Conservation (phyloP, 2,888 invertebrate species). For the Teleiodes luculella region DNA sequence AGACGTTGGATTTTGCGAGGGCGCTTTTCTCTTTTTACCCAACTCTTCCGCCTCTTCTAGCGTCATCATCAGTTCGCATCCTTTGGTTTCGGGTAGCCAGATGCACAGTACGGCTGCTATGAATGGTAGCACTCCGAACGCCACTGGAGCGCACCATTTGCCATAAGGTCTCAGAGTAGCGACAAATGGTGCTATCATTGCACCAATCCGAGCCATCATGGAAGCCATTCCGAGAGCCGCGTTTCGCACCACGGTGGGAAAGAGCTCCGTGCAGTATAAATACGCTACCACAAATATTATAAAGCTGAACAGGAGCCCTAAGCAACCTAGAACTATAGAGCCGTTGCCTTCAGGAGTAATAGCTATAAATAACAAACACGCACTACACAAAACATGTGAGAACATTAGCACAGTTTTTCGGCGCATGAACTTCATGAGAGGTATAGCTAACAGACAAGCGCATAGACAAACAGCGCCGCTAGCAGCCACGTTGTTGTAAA, state of each 20-base stretch:
- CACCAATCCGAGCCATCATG: slow-evolving; percentile 90
- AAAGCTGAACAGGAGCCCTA: slow-evolving; percentile 87
- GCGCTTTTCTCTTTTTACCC: slow-evolving; percentile 26
- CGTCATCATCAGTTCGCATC: slow-evolving; percentile 85
- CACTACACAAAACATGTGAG: slow-evolving; percentile 77
- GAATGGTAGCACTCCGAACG: slow-evolving; percentile 84
- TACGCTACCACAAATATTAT: slow-evolving; percentile 89
- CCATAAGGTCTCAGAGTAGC: slow-evolving; percentile 74
- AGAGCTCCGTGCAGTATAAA: slow-evolving; percentile 90
- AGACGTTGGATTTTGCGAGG: slow-evolving; percentile 6
- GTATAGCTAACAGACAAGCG: slow-evolving; percentile 79
- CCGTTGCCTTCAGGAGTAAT: slow-evolving; percentile 63
- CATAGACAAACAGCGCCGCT: slow-evolving; percentile 81
- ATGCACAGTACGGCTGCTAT: slow-evolving; percentile 81
- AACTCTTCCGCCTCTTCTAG: slow-evolving; percentile 85
- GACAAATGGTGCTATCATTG: slow-evolving; percentile 89
- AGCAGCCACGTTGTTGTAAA: slow-evolving; percentile 88
- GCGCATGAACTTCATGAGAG: slow-evolving; percentile 80
- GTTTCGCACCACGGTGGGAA: slow-evolving; percentile 92
- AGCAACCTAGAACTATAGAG: slow-evolving; percentile 80
- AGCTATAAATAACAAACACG: slow-evolving; percentile 80
- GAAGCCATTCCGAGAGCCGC: slow-evolving; percentile 91
- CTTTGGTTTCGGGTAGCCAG: slow-evolving; percentile 87
- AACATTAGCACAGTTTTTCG: slow-evolving; percentile 80
- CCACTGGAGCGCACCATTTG: slow-evolving; percentile 83